Evolutionary conservation across 2,797 vertebrate species (phyloP), one percentile per base, ranked within the genome.

Genomic region (Oreortyx pictus): DNA sequence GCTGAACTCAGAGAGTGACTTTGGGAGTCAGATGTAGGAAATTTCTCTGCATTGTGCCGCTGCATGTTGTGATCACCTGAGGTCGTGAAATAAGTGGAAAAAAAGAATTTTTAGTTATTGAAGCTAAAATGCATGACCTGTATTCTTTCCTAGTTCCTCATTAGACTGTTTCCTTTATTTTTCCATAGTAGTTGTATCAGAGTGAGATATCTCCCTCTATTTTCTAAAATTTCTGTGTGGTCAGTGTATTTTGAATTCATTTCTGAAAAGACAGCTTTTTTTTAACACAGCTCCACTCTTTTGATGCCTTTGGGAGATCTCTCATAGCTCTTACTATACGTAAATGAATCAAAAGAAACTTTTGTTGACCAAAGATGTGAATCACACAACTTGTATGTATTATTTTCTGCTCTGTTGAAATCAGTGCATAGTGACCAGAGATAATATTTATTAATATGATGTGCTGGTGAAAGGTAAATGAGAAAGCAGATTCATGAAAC

Each of bases 211-310:
- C 70, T 86, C 22, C 77, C 89, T 17, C 93, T 89, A 18, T 64
- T 94, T 94, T 94, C 41, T 67, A 90, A 93, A 73, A 67, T 83
- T 74, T 46, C 18, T 94, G 88, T 91, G 90, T 91, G 88, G 80
- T 56, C 86, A 7, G 16, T 65, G n/a, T 84, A 67, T 71, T 86
- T 90, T 47, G 13, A 52, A 80, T 66, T 79, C 9, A 14, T 88
- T 95, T 94, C 57, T 90, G 22, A 70, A 89, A 95, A 90, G 29
- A 80, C 47, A 50, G 22, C 37, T 95, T 96, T 91, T 91, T 37
- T 43, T 93, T 89, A 88, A 83, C 20, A 17, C 23, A 43, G 25
- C 43, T 68, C 76, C 73, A 85, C 6, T 25, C 15, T 77, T 93
- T 66, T 71, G 44, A 54, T 76, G 68, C 31, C 52, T 93, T 78